Evolutionary conservation across 2,888 invertebrate genomes (phyloP), one percentile per base, ranked within the genome.

Genomic region (Acanthosepion pharaonis): DNA sequence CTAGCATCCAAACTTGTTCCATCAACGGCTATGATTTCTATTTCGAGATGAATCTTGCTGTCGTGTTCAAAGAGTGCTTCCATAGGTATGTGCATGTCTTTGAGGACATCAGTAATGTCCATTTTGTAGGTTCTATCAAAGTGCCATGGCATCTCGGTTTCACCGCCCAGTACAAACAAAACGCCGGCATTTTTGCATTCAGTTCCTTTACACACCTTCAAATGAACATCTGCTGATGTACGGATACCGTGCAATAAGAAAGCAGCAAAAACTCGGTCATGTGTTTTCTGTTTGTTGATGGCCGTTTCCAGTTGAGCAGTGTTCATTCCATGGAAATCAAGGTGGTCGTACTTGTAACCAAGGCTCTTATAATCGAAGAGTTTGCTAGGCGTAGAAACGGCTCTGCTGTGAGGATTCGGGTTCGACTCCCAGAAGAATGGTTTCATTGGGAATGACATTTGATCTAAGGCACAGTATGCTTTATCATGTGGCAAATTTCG

Each of bases 131-230:
- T 95, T 48, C 94, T 92, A 51, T 95, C 91, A 94, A 95, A 95
- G 33, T 94, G 94, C 95, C 95, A 95, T 0, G 95, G 95, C 95
- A 95, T 95, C 94, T 95, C 95, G 49, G 94, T 94, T 49, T 95
- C 93, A 8, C 95, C 95, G 25, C 95, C 95, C 91, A 95, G 94
- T 42, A 95, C 94, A 91, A 95, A 95, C 94, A 95, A 94, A n/a
- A 94, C 95, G 4, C 95, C 95, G 9, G 95, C 95, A 49, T 94
- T n/a, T 78, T 91, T 53, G 51, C 92, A 42, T 23, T 25, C 33
- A 18, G n/a, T 59, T 6, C 94, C 94, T 0, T 51, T 55, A 48
- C 94, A 94, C 33, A 94, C 94, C 15, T 93, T 93, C 28, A 94
- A 51, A 28, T 91, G 94, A 0, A 94, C 94, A 91, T 94, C 94